Evolutionary conservation across 2,797 vertebrate genomes (phyloP).

Genomic region (Coreius guichenoti): DNA sequence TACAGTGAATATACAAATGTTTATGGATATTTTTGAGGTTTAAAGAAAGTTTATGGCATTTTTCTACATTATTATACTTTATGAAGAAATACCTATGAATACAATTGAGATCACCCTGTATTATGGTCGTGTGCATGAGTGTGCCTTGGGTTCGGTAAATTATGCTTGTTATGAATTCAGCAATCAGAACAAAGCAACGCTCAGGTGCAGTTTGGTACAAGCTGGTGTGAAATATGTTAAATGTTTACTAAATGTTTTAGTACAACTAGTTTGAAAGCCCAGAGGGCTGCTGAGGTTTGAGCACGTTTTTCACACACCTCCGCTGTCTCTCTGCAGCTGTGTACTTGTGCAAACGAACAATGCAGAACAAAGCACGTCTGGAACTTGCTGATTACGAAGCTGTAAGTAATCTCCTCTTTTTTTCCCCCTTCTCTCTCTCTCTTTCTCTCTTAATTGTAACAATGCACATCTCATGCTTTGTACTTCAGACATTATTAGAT

Average conservation of each 20-base stretch:
- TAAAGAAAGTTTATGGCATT: neutral
- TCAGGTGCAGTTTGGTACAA: neutral
- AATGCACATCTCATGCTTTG: constrained; percentile 30
- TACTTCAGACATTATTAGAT: constrained; percentile 38
- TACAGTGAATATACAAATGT: neutral
- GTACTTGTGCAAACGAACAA: constrained; percentile 99
- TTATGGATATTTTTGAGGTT: neutral
- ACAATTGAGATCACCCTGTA: neutral
- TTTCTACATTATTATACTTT: neutral
- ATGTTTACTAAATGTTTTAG: constrained; percentile 6
- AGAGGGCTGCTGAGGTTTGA: constrained; percentile 21
- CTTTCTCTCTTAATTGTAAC: constrained; percentile 34
- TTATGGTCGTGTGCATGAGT: neutral
- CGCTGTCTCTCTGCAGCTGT: constrained; percentile 82
- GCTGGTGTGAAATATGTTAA: constrained; percentile 21
- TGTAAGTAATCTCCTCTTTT: constrained; percentile 79
- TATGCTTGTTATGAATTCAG: neutral
- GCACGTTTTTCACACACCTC: constrained; percentile 39
- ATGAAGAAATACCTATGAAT: neutral
- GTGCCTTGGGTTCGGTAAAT: neutral
- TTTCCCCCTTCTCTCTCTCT: neutral
- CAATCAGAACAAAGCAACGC: constrained; percentile 8
- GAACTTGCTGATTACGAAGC: constrained; percentile 98
- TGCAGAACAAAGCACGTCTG: constrained; percentile 98
- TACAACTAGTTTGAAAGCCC: constrained; percentile 23